These are phyloP conservation scores for Cantharis nigra DNA, from an alignment of 2,888 invertebrate genomes.

Conservation along the genomic window DNA sequence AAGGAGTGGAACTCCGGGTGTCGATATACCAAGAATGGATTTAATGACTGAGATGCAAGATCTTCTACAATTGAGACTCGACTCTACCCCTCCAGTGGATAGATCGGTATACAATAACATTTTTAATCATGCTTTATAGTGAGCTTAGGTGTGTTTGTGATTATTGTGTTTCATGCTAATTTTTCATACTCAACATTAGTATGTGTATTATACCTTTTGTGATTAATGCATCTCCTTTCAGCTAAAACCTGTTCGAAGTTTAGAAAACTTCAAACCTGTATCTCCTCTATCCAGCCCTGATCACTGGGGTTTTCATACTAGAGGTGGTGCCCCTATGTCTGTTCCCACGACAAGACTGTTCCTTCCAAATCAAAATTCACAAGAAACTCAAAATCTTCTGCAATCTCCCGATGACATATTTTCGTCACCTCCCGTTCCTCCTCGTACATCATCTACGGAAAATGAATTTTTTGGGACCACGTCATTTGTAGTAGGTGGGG, in stretches of 20 bases:
- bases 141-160: neutral
- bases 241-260: constrained; percentile 65
- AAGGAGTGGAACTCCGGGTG: constrained; percentile 51
- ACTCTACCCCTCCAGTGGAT: constrained; percentile 63
- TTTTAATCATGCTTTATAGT: neutral
- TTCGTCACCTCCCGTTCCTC: constrained; percentile 49
- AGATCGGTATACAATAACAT: constrained; percentile 58
- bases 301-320: constrained; percentile 45
- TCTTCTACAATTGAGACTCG: constrained; percentile 58
- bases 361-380: constrained; percentile 35
- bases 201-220: neutral
- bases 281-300: constrained; percentile 46
- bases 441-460: constrained; percentile 32
- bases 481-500: constrained; percentile 56
- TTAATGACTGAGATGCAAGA: constrained; percentile 71
- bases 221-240: constrained; percentile 42
- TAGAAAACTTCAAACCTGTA: constrained; percentile 61
- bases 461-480: constrained; percentile 51
- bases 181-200: neutral
- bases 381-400: constrained; percentile 51
- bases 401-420: constrained; percentile 54
- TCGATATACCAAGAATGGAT: constrained; percentile 60
- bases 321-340: constrained; percentile 38
- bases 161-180: neutral
- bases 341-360: constrained; percentile 43